Conservation (phyloP, 2,113 vertebrate species). For the Orthonyx spaldingii region DNA sequence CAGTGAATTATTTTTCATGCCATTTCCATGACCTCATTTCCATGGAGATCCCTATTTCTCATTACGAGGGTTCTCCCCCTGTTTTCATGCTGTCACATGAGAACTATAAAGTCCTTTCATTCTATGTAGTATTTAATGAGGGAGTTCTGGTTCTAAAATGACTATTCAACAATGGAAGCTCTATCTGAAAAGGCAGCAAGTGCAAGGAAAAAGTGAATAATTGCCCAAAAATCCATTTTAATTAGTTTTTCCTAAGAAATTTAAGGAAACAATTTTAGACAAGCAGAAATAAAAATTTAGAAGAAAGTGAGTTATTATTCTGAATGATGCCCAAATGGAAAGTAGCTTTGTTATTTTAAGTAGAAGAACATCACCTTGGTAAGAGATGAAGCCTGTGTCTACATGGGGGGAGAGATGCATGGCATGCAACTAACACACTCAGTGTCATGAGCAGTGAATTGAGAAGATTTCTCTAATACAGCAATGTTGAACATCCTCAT, state of each 20-base stretch:
- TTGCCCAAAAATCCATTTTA: not conserved
- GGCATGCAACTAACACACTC: not conserved
- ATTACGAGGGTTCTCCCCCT: not conserved
- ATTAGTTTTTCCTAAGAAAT: not conserved
- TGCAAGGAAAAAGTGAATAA: not conserved
- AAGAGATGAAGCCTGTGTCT: not conserved
- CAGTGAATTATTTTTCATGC: constrained; percentile 23
- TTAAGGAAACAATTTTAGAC: not conserved
- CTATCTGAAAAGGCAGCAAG: not conserved
- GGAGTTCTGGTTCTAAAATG: not conserved
- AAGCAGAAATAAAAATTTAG: not conserved
- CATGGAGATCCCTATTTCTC: constrained; percentile 12
- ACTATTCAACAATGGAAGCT: constrained; percentile 1
- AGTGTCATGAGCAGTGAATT: not conserved
- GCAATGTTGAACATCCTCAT: not conserved
- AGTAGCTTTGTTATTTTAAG: not conserved
- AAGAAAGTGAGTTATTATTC: not conserved
- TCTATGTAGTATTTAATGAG: not conserved
- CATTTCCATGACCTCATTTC: constrained; percentile 42
- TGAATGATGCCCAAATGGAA: not conserved
- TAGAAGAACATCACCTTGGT: not conserved
- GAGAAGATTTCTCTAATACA: not conserved
- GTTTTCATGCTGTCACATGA: not conserved
- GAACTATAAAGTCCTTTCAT: not conserved
- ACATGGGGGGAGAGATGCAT: not conserved